These are phyloP conservation scores for Caprella mutica DNA, from an alignment of 2,888 invertebrate genomes.

Conservation along the genomic window DNA sequence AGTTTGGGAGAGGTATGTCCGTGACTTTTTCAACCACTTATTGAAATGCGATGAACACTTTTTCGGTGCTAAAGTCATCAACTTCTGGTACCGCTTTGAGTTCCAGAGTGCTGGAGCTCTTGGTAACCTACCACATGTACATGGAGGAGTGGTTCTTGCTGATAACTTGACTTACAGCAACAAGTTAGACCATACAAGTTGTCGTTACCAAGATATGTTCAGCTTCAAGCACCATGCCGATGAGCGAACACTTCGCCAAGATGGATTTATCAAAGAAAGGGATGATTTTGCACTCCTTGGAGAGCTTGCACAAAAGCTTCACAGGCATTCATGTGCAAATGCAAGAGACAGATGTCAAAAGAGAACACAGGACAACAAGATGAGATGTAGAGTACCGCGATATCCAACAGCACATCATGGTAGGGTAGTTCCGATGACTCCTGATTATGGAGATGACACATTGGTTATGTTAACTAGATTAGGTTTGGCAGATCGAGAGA, in stretches of 20 bases:
- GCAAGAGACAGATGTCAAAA: not conserved
- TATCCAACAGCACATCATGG: too few relatives aligned
- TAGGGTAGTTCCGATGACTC: too few relatives aligned
- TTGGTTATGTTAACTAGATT: too few relatives aligned
- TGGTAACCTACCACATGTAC: constrained; percentile 1
- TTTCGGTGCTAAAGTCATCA: not conserved
- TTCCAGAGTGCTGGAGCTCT: not conserved
- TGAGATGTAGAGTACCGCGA: not conserved
- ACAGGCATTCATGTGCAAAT: not conserved
- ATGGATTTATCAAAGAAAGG: not conserved
- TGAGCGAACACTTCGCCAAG: not conserved
- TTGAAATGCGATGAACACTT: not conserved
- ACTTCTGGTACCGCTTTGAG: not conserved
- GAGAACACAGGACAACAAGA: not conserved
- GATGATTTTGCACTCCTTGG: not conserved
- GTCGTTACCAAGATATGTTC: not conserved
- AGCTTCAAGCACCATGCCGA: not conserved
- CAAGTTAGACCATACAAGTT: not conserved
- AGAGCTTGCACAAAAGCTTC: not conserved
- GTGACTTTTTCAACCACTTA: not conserved
- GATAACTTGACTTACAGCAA: too few relatives aligned
- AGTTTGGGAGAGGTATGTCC: not conserved
- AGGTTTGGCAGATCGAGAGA: too few relatives aligned
- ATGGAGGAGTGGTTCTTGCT: not conserved
- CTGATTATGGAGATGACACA: too few relatives aligned